Percentiles rank a stretch among this genome's conserved stretches.
Conservation (phyloP, 2,113 vertebrate species). For the Bubo bubo region DNA sequence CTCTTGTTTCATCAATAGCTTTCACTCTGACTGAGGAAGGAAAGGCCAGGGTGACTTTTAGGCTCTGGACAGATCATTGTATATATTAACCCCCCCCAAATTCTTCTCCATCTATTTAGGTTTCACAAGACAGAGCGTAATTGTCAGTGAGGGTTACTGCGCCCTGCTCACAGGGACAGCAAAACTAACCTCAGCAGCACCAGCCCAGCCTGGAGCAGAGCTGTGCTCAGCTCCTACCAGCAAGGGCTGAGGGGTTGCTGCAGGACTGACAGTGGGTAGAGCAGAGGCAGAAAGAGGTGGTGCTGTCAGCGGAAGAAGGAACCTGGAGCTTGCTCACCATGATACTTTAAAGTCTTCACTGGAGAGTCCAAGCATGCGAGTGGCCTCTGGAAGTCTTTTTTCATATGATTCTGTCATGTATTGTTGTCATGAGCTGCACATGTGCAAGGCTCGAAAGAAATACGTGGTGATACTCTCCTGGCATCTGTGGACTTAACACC, state of each 20-base stretch:
- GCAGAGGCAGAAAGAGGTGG: neutral
- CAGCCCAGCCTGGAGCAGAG: neutral
- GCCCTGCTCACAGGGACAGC: accelerated
- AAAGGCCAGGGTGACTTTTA: neutral
- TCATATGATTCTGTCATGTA: neutral
- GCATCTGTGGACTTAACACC: neutral
- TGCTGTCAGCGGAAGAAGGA: neutral
- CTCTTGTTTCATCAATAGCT: neutral
- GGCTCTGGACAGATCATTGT: neutral
- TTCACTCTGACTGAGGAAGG: neutral
- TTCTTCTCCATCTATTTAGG: neutral
- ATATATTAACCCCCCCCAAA: neutral
- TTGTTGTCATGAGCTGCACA: neutral
- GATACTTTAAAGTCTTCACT: neutral
- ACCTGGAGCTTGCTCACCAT: neutral
- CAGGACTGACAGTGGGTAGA: neutral
- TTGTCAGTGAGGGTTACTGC: neutral
- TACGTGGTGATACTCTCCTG: neutral
- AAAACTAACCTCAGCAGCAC: neutral
- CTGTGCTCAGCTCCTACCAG: neutral
- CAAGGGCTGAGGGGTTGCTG: neutral
- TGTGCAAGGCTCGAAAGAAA: neutral
- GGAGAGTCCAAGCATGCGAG: neutral
- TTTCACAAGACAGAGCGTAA: neutral
- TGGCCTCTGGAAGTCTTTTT: neutral